Base-by-base conservation (phyloP, 37 sponge, comb jelly and placozoan genomes). In the Diacarnus erythraeanus region DNA sequence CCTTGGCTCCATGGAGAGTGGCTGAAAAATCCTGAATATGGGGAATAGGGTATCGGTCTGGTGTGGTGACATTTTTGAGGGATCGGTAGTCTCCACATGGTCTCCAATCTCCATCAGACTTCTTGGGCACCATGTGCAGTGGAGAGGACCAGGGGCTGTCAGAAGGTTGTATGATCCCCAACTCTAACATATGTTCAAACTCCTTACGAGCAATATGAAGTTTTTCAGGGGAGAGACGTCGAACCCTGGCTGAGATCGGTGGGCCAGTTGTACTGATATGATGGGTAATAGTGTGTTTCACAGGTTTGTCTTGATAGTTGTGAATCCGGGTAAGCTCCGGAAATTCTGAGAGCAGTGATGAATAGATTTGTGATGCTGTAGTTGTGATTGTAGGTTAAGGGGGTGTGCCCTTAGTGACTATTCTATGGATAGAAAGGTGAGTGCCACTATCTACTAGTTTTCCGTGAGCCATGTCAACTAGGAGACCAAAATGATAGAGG, bases 31-130 rank as follows among this genome's bases (percentile, higher is more conserved):
- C 80, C 31, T 84, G 90, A 6, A 90, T 77, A 43, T 90, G 90
- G 0, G 90, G 86, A 40, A 90, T 68, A 10, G 90, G 90, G 34
- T 90, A 90, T 3, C 90, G 57, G 63, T 90, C 91, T 3, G 87
- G 80, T 23, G 59, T 57, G 26, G 91, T 86, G 57, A 57, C 44
- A 27, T 38, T 57, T 83, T 91, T 91, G 39, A 91, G 79, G 17
- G 91, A 83, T 21, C 87, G 78, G 76, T 91, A 91, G 72, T 86
- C 91, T 25, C 83, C 91, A 78, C 91, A 86, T 20, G 87, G 91
- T 8, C 87, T 56, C 91, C 91, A 86, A 51, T 91, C 79, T 38
- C 79, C 75, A 68, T 35, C 25, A 37, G 75, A 39, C 81, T 79
- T 79, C 80, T 88, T 88, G 38, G 89, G 84, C 25, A 83, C 89